A percentile compares a stretch with the other conserved stretches of the same genome.
Conservation (phyloP, 2,113 vertebrate genomes). For the Burhinus oedicnemus region DNA sequence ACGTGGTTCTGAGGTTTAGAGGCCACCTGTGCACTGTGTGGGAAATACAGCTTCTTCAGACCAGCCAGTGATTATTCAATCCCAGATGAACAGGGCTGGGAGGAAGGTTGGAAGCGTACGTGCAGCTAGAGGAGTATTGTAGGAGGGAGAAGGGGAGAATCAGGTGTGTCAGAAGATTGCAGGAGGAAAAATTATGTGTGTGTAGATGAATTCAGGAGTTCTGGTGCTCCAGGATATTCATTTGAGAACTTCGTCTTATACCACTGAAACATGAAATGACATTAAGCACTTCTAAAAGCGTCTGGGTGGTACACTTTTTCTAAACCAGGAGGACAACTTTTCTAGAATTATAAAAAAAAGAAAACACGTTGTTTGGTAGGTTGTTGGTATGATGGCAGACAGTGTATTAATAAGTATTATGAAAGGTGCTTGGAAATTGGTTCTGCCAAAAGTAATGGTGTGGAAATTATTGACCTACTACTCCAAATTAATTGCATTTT, state of each 20-base stretch:
- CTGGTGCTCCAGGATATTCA: neutral
- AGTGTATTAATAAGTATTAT: neutral
- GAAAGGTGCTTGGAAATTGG: neutral
- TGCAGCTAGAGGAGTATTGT: neutral
- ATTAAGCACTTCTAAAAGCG: neutral
- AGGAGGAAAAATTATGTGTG: neutral
- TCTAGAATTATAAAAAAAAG: neutral
- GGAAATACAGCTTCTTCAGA: neutral
- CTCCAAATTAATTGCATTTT: neutral
- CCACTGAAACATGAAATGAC: neutral
- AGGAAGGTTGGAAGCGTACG: neutral
- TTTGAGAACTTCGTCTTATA: neutral
- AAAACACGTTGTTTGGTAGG: neutral
- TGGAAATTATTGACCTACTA: neutral
- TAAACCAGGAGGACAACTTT: neutral
- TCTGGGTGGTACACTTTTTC: neutral
- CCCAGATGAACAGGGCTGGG: neutral
- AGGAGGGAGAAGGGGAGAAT: neutral
- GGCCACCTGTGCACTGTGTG: neutral
- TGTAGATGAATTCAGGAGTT: neutral
- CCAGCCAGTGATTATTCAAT: neutral
- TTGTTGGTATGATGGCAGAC: neutral
- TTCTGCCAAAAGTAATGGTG: neutral
- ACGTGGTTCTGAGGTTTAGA: neutral
- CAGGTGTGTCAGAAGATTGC: neutral